Base-by-base conservation (phyloP, 2,797 vertebrate species). In the Pseudomugil gertrudae region DNA sequence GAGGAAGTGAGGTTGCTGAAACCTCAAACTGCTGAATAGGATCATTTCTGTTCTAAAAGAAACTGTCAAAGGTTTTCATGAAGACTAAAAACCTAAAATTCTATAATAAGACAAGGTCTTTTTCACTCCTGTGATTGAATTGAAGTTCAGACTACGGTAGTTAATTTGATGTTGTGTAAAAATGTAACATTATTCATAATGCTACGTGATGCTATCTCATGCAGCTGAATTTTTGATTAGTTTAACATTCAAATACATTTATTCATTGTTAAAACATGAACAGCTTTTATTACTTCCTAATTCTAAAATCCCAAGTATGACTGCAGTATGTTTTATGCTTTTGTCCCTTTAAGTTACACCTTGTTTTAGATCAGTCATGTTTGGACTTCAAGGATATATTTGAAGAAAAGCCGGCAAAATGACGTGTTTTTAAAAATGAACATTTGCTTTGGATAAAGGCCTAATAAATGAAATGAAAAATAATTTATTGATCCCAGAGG, bases 1-100 rank as follows among this genome's bases (percentile, higher is more conserved):
- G 58, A 55, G 32, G 26, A 94, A 94, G 69, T 84, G 72, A 79
- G 30, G 21, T 21, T 9, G 2, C 50, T 43, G n/a, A n/a, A n/a
- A 9, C 8, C 11, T 57, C 36, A 4, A 19, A 47, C 10, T 59
- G 19, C 23, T 52, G 33, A 26, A 19, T 23, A 3, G 3, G 3
- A 36, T 57, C 5, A 33, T 59, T 57, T 57, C 45, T 70, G 26
- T 26, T 17, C 5, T 15, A 15, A 0, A n/a, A 24, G 5, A 0
- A 24, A 48, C 9, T 30, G 10, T 57, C 8, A 35, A 26, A 61
- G 4, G 6, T 40, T 5, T 7, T 23, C 15, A 40, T 74, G 38
- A 14, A 24, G 29, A 36, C 2, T 29, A 21, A 48, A 66, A 23
- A 57, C 4, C 19, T 40, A 26, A 11, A 40, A 70, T 6, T 36